phyloP scores from a whole-genome alignment of 2,888 invertebrate species.

The Herminia tarsipennalis region DNA sequence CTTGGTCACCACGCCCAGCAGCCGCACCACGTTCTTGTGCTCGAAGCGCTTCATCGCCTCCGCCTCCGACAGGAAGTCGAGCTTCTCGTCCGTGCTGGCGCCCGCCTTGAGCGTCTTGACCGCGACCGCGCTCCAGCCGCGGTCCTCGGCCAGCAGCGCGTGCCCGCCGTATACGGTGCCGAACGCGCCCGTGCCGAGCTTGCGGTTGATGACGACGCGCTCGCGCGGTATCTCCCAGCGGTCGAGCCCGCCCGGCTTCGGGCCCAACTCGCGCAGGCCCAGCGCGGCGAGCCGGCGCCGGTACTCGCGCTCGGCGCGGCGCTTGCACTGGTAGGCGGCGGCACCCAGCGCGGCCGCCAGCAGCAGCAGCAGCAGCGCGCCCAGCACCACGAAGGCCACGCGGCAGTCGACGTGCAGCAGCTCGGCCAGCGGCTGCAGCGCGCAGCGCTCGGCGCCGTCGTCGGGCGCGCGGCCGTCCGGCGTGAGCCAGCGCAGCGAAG shows the following conservation, averaged over 20 bases:
- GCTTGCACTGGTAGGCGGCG: conserved; percentile 59
- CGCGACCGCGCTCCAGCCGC: conserved; percentile 93
- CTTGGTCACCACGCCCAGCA: conserved; percentile 94
- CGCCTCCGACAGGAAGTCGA: conserved; percentile 96
- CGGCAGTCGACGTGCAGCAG: conserved; percentile 90
- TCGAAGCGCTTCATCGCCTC: conserved; percentile 97
- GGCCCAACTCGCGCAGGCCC: conserved; percentile 62
- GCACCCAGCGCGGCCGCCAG: conserved; percentile 55
- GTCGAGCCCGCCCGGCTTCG: conserved; percentile 84
- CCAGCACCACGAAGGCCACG: conserved; percentile 86
- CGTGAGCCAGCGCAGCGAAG: conserved; percentile 88
- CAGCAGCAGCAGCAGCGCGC: conserved; percentile 51
- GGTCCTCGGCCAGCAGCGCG: conserved; percentile 86
- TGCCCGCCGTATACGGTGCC: conserved; percentile 97
- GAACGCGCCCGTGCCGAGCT: conserved; percentile 95
- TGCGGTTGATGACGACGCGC: conserved; percentile 93
- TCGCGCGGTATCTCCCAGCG: conserved; percentile 96
- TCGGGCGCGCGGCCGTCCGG: conserved; percentile 85
- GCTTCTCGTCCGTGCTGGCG: conserved; percentile 93
- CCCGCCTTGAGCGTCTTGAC: conserved; percentile 95
- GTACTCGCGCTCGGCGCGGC: conserved; percentile 66
- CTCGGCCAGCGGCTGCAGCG: conserved; percentile 88
- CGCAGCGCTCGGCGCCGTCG: conserved; percentile 89
- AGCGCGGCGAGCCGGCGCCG: conserved; percentile 65
- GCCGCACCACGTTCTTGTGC: conserved; percentile 94